Evolutionary conservation across 2,113 vertebrate species (phyloP).

Genomic region (Vulpes vulpes): DNA sequence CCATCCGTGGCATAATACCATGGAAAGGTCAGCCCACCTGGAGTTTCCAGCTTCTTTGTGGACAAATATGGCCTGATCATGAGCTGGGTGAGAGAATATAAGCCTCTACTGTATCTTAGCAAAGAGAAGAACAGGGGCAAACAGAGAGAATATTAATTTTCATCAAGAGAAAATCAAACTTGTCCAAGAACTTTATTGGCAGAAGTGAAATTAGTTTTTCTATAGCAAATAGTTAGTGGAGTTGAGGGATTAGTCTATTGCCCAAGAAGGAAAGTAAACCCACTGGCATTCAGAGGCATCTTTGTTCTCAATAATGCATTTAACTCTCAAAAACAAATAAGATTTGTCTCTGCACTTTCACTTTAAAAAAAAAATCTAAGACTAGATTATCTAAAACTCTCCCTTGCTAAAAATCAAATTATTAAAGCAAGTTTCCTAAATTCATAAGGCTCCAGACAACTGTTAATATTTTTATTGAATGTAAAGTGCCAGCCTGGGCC

Average conservation of each 20-base stretch:
- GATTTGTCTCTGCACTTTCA: conserved; percentile 81
- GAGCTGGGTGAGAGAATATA: background rate
- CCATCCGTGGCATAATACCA: background rate
- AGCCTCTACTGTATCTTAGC: conserved; percentile 69
- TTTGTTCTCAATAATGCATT: conserved; percentile 84
- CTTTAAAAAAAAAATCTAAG: conserved; percentile 22
- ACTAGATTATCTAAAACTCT: conserved; percentile 57
- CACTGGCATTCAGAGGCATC: conserved; percentile 81
- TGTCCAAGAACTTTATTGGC: conserved; percentile 86
- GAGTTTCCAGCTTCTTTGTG: conserved; percentile 39
- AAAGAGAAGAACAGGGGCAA: conserved; percentile 81
- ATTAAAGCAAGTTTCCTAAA: conserved; percentile 61
- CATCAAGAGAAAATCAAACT: conserved; percentile 86
- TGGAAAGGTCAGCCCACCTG: conserved; percentile 47
- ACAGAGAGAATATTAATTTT: conserved; percentile 88
- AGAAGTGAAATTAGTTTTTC: conserved; percentile 88
- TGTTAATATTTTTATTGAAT: conserved; percentile 37
- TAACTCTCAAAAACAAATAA: conserved; percentile 80
- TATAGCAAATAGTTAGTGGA: conserved; percentile 86
- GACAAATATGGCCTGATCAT: conserved; percentile 26
- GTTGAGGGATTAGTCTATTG: conserved; percentile 83
- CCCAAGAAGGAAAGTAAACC: conserved; percentile 82
- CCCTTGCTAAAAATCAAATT: conserved; percentile 65
- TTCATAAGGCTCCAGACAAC: conserved; percentile 48
- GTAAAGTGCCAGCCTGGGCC: background rate